Base-by-base conservation (phyloP, 2,888 invertebrate species). In the Plemyria rubiginata region DNA sequence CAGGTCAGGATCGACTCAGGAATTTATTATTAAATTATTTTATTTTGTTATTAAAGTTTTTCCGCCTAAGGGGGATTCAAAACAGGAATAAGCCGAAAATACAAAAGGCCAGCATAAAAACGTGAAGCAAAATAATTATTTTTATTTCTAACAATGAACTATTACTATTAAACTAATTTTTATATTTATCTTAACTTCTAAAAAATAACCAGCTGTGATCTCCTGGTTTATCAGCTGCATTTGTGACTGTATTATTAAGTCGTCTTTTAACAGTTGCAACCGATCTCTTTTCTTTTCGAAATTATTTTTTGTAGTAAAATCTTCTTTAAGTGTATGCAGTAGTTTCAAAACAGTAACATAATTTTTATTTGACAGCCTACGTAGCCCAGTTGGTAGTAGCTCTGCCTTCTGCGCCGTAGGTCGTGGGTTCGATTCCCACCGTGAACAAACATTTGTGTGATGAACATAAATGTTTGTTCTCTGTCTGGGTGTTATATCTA, bases 341-440 rank as follows among this genome's bases (percentile, higher is more conserved):
- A 51, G 51, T 51, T 51, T 51, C 51, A 51, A 51, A 51, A 51
- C 51, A 51, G 51, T 68, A 76, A 77, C 60, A 51, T 51, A 51
- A 38, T 51, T 51, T n/a, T n/a, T n/a, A n/a, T n/a, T n/a, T n/a
- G n/a, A n/a, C n/a, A n/a, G n/a, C n/a, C n/a, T n/a, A n/a, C n/a
- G n/a, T n/a, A n/a, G n/a, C n/a, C n/a, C n/a, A n/a, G n/a, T n/a
- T n/a, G n/a, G n/a, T n/a, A n/a, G n/a, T n/a, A n/a, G n/a, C n/a
- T n/a, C n/a, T n/a, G n/a, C n/a, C n/a, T n/a, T n/a, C n/a, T n/a
- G n/a, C n/a, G n/a, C n/a, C n/a, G n/a, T n/a, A n/a, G n/a, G n/a
- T n/a, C n/a, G n/a, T n/a, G n/a, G n/a, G n/a, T n/a, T n/a, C n/a
- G n/a, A n/a, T n/a, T n/a, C n/a, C n/a, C n/a, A n/a, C n/a, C n/a